A percentile compares a stretch with the other conserved stretches of the same genome.
Evolutionary conservation across 92 coral and sea anemone species (phyloP).

Genomic region (Phymanthus crucifer): DNA sequence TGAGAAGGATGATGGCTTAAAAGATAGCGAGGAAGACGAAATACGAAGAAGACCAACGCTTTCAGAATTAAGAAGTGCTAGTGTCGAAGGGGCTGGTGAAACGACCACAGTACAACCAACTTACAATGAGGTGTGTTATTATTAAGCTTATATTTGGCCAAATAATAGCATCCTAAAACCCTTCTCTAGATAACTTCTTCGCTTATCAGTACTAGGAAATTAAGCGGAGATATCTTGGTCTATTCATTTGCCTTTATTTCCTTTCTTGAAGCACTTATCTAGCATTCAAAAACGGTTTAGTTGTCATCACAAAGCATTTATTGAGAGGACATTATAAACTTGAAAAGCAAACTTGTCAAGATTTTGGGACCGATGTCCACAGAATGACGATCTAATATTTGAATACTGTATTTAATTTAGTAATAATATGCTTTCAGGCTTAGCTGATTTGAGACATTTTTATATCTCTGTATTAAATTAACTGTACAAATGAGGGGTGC

Average conservation of each 20-base stretch:
- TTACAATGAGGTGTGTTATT: neutral
- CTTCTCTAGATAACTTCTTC: neutral
- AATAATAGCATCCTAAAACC: neutral
- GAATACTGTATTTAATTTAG: neutral
- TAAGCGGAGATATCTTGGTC: neutral
- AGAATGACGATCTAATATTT: neutral
- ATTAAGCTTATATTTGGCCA: neutral
- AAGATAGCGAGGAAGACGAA: conserved; percentile 19
- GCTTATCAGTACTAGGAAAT: neutral
- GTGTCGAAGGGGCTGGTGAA: conserved; percentile 54
- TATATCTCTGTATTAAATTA: no score
- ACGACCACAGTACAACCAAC: neutral
- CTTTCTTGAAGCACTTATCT: neutral
- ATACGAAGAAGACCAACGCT: conserved; percentile 74
- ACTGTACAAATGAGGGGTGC: no score
- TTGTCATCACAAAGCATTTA: neutral
- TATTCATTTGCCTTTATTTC: neutral
- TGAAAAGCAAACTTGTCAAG: conserved; percentile 4
- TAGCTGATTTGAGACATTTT: neutral
- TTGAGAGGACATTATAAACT: conserved; percentile 15
- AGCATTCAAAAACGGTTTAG: neutral
- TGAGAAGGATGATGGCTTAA: neutral
- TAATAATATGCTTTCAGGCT: neutral
- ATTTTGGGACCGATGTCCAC: neutral
- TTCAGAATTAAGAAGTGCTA: conserved; percentile 59